Conservation (phyloP, 2,888 invertebrate genomes). For the Drosophila kambysellisi region DNA sequence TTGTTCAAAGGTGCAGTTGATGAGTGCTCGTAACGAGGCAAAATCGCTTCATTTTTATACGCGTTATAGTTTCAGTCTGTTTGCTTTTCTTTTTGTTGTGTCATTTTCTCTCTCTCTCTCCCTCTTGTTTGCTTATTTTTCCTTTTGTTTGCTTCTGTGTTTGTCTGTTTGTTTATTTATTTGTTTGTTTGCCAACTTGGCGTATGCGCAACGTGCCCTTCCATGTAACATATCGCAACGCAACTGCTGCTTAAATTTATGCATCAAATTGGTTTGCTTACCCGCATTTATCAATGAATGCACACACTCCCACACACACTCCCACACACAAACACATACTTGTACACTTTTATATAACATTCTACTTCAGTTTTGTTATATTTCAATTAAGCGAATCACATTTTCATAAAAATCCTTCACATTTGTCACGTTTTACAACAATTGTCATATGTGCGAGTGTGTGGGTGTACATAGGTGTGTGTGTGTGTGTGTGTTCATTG, state of each 20-base stretch:
- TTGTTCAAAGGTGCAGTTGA: conserved; percentile 81
- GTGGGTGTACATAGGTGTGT: not conserved
- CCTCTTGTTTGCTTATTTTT: conserved; percentile 16
- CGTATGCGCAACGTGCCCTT: conserved; percentile 73
- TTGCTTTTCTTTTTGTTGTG: conserved; percentile 31
- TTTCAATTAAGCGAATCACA: conserved; percentile 61
- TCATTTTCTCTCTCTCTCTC: not conserved
- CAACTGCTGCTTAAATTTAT: conserved; percentile 55
- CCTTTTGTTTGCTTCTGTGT: conserved; percentile 7
- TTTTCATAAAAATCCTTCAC: conserved; percentile 35
- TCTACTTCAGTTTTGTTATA: conserved; percentile 43
- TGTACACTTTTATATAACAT: conserved; percentile 2
- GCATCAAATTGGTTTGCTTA: conserved; percentile 63
- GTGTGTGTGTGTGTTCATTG: conserved; percentile 34
- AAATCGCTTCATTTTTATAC: conserved; percentile 81
- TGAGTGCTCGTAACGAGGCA: conserved; percentile 81
- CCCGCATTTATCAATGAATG: conserved; percentile 66
- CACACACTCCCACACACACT: conserved; percentile 22
- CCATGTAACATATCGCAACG: conserved; percentile 25
- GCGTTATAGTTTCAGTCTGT: conserved; percentile 59
- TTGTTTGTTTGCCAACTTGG: conserved; percentile 69
- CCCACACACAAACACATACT: not conserved
- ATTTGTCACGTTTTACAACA: conserved; percentile 50
- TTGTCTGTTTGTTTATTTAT: conserved; percentile 57
- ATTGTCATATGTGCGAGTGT: conserved; percentile 2